Conservation (phyloP, 2,797 vertebrate species). For the Tympanoctomys barrerae region DNA sequence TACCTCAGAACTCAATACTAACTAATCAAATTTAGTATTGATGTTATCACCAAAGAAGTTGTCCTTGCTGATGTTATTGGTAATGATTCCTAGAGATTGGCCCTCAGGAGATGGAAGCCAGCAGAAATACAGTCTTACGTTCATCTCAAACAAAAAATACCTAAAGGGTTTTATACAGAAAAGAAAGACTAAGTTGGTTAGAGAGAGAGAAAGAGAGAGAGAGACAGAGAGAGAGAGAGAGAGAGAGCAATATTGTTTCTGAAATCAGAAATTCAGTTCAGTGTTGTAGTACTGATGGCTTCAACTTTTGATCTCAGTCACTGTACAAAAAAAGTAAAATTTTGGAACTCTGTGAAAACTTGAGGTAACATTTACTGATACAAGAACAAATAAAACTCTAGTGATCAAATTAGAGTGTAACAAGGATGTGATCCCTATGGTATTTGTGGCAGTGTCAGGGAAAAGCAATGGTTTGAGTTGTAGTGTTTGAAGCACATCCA, state of each 20-base stretch:
- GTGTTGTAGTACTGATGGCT: conserved; percentile 96
- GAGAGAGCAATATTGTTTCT: conserved; percentile 95
- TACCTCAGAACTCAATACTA: not conserved
- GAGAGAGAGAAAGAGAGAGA: conserved; percentile 92
- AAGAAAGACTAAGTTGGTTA: conserved; percentile 97
- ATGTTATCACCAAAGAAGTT: conserved; percentile 93
- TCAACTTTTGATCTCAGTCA: conserved; percentile 93
- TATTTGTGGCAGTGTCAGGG: conserved; percentile 95
- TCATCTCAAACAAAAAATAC: conserved; percentile 95
- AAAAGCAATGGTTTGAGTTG: conserved; percentile 95
- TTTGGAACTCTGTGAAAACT: not conserved
- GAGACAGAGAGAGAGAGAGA: conserved; percentile 92
- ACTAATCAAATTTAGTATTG: conserved; percentile 96
- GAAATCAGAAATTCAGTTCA: conserved; percentile 88
- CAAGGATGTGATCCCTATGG: conserved; percentile 93
- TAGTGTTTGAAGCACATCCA: conserved; percentile 87
- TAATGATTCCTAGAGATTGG: conserved; percentile 97
- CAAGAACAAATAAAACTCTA: conserved; percentile 95
- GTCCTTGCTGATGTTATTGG: conserved; percentile 96
- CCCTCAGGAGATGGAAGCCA: conserved; percentile 95
- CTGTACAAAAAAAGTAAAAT: conserved; percentile 81
- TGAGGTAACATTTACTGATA: not conserved
- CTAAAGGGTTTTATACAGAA: conserved; percentile 95
- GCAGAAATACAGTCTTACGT: conserved; percentile 97
- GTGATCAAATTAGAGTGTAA: conserved; percentile 96